phyloP scores from a whole-genome alignment of 2,888 invertebrate genomes.

The Gortyna flavago region DNA sequence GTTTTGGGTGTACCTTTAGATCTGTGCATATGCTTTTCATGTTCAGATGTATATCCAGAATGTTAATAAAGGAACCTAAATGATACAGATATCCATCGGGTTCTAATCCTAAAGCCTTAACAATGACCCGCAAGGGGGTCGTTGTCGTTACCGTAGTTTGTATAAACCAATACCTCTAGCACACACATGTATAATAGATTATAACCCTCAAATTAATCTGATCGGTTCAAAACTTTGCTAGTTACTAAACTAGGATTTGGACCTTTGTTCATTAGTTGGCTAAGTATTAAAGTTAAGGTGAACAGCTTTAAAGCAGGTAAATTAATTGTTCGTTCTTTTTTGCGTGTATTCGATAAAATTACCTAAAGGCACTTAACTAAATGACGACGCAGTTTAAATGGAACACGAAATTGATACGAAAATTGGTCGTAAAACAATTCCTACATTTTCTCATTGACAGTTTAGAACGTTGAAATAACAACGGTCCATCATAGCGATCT shows the following conservation, averaged over 20 bases:
- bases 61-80: not conserved
- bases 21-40: too few species aligned
- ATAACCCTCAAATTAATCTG: conserved; percentile 56
- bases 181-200: conserved; percentile 60
- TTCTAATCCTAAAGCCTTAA: conserved; percentile 16
- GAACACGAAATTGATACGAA: not conserved
- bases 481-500: not conserved
- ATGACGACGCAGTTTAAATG: not conserved
- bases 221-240: conserved; percentile 52
- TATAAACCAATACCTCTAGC: conserved; percentile 51
- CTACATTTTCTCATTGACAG: not conserved
- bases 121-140: conserved; percentile 40
- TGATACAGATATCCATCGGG: not conserved
- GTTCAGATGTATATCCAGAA: not conserved
- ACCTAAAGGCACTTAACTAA: not conserved
- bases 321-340: not conserved
- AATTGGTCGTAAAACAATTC: not conserved
- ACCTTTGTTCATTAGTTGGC: conserved; percentile 34
- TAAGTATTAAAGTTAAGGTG: conserved; percentile 3
- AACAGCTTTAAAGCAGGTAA: not conserved
- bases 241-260: conserved; percentile 45
- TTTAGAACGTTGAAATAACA: not conserved
- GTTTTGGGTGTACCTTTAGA: too few species aligned
- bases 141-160: conserved; percentile 45
- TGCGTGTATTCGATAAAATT: not conserved